phyloP scores from a whole-genome alignment of 2,113 vertebrate species.

The Rutilus rutilus region DNA sequence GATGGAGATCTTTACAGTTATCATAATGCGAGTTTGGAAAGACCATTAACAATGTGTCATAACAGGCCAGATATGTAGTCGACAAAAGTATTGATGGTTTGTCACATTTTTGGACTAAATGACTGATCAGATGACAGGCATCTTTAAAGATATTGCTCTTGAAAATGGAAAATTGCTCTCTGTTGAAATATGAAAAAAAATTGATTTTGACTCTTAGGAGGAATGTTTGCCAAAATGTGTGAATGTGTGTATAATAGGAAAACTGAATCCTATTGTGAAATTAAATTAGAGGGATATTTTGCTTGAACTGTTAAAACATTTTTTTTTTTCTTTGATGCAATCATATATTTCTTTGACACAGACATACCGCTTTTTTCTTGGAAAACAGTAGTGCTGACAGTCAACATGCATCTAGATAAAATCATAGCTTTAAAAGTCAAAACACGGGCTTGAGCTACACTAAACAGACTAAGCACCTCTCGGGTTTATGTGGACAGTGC shows the following conservation, averaged over 20 bases:
- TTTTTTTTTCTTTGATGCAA: background rate
- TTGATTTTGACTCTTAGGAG: background rate
- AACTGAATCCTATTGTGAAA: background rate
- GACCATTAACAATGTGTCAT: background rate
- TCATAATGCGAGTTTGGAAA: conserved; percentile 7
- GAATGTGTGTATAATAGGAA: background rate
- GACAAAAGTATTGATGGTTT: background rate
- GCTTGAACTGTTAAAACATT: background rate
- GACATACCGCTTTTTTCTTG: background rate
- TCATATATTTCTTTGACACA: background rate
- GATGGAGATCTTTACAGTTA: background rate
- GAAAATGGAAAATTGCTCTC: background rate
- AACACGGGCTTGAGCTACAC: conserved; percentile 49
- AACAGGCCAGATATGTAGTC: background rate
- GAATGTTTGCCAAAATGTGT: background rate
- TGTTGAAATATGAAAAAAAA: background rate
- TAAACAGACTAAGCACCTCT: background rate
- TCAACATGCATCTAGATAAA: conserved; percentile 21
- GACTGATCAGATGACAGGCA: conserved; percentile 15
- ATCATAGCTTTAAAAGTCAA: conserved; percentile 56
- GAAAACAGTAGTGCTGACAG: conserved; percentile 16
- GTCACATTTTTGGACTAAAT: background rate
- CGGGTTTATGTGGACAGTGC: background rate
- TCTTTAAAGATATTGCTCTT: background rate
- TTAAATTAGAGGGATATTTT: background rate